Base-by-base conservation (phyloP, 2,113 vertebrate genomes). In the Melanotaenia duboulayi region DNA sequence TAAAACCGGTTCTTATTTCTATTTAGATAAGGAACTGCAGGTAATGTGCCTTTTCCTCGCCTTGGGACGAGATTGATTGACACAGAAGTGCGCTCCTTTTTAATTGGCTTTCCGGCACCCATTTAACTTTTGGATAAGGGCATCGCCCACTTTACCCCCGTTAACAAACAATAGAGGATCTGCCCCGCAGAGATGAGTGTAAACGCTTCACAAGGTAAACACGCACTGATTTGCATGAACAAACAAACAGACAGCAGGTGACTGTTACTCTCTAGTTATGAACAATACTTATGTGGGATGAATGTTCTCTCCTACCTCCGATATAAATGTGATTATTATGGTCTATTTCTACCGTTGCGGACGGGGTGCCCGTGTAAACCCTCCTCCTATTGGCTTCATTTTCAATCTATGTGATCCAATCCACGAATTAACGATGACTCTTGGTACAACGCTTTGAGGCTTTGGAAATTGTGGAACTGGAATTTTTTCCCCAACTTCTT, bases 1-100 rank as follows among this genome's bases (percentile, higher is more conserved):
- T 92, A 94, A 91, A 94, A 94, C 91, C 88, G 85, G 88, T 94
- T 95, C 94, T 94, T 94, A 93, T 94, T 95, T 95, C 94, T 95
- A 89, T 94, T 94, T 93, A 95, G 94, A 94, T 94, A 94, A 90
- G 84, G 93, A 93, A 87, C 91, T 93, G 90, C 92, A 94, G 94
- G 95, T 95, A 94, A 90, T 72, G 82, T 63, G 89, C 83, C 89
- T 89, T 93, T 90, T 92, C 92, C 91, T 92, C 84, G 82, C 92
- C 89, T 73, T 88, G 90, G 91, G 90, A 93, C 82, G 73, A 89
- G 69, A 86, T 89, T 87, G 92, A 94, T 91, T 95, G 94, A 94
- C 93, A 93, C 79, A 68, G 87, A 89, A 94, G 92, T 89, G 90
- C 81, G 80, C 86, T 91, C 89, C 87, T 91, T 93, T 87, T 90